Evolutionary conservation across 2,888 invertebrate genomes (phyloP).

Genomic region (Drosophila kambysellisi): DNA sequence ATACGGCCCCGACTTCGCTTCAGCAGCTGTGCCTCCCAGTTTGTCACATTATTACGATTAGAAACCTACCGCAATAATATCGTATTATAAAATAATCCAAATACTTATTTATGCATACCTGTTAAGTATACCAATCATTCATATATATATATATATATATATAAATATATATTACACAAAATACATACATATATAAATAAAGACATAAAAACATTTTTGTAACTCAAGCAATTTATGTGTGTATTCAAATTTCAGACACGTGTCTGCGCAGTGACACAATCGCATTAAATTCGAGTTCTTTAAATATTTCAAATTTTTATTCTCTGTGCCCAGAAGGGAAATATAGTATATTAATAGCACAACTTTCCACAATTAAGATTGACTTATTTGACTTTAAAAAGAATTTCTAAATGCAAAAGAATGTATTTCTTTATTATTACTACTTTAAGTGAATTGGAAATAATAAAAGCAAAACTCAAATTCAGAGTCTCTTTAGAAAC

Average conservation of each 20-base stretch:
- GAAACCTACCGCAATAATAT: slow-evolving; percentile 5
- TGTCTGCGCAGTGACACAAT: background rate
- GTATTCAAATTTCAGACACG: slow-evolving; percentile 1
- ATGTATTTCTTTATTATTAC: background rate
- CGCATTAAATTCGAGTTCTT: background rate
- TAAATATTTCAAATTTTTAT: background rate
- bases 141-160: background rate
- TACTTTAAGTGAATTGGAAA: background rate
- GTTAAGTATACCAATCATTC: background rate
- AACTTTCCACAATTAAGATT: background rate
- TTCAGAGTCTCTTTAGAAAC: background rate
- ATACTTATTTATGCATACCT: slow-evolving; percentile 2
- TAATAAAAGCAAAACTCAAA: background rate
- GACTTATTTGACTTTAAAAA: background rate
- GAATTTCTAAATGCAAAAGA: background rate
- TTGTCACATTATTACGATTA: slow-evolving; percentile 7
- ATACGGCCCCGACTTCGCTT: background rate
- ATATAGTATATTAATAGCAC: background rate
- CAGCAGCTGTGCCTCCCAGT: slow-evolving; percentile 6
- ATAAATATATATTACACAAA: background rate
- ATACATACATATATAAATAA: background rate
- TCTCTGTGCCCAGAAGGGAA: background rate
- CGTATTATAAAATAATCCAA: background rate
- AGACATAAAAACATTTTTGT: background rate
- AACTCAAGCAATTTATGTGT: background rate